Base-by-base conservation (phyloP, 2,113 vertebrate genomes). In the Pedionomus torquatus region DNA sequence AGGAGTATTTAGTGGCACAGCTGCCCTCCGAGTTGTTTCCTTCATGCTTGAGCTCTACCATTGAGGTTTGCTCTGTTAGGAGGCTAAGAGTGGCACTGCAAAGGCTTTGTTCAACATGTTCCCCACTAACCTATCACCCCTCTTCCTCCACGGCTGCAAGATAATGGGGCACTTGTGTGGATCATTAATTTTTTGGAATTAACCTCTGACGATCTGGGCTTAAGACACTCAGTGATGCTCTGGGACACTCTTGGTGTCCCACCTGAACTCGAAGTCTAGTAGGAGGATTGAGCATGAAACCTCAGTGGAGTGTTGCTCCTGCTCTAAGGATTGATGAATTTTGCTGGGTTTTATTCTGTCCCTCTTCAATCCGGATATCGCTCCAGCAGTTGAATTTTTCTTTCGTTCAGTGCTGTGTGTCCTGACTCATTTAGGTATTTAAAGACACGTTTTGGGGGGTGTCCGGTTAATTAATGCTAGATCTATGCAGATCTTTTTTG, bases 11-110 rank as follows among this genome's bases (percentile, higher is more conserved):
- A 66, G 23, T 54, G 13, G 6, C 25, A 13, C 5, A 4, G 0
- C 26, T 64, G 20, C 70, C 10, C 21, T 83, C 31, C 2, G 7
- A 57, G n/a, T 57, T 1, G 1, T 2, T 9, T 81, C 14, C 24
- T 68, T 64, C 0, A 0, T 1, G 4, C 43, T 54, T 72, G 12
- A 0, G 1, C 16, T 74, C 72, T 19, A 13, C 10, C 5, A 3
- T 57, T 37, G 26, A 24, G 46, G 23, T 18, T 91, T 20, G 6
- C 39, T 83, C 13, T 72, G 44, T 44, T 44, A 48, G 20, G 9
- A 72, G 51, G 18, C 15, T 24, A 14, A 90, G 46, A 90, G 16
- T 44, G 69, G 24, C 31, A 48, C 10, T 1, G 8, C 37, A 33
- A 4, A 24, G 41, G 30, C 17, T 64, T 83, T 61, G 13, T 66